phyloP scores from a whole-genome alignment of 1,140 invertebrate genomes.

The Camponotus pennsylvanicus region DNA sequence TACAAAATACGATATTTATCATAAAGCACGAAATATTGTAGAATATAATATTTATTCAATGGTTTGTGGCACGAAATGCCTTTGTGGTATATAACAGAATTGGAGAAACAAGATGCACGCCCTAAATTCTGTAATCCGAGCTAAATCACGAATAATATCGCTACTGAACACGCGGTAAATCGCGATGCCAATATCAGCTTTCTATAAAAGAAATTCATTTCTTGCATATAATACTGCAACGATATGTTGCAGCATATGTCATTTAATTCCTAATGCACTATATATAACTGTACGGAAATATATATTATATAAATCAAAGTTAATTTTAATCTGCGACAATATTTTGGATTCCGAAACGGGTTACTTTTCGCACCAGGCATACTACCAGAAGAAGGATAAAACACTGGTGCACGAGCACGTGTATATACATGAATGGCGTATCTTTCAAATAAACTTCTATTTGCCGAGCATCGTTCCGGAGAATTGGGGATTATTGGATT shows the following conservation, averaged over 20 bases:
- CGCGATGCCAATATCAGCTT: not conserved
- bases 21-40: conserved; percentile 37
- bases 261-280: not conserved
- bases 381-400: not conserved
- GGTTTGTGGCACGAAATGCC: conserved; percentile 35
- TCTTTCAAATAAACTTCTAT: conserved; percentile 82
- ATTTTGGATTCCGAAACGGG: not conserved
- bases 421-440: conserved; percentile 56
- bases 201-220: not conserved
- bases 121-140: conserved; percentile 39
- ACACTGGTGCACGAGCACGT: not conserved
- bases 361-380: not conserved
- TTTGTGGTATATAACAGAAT: conserved; percentile 20
- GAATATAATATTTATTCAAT: conserved; percentile 59
- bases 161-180: conserved; percentile 22
- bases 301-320: not conserved
- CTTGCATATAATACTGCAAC: not conserved
- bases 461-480: conserved; percentile 77
- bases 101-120: conserved; percentile 48
- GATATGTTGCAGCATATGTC: not conserved
- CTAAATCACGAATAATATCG: conserved; percentile 40
- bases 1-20: conserved; percentile 28
- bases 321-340: conserved; percentile 1
- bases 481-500: conserved; percentile 83
- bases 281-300: not conserved